Base-by-base conservation (phyloP, 1,140 invertebrate genomes). In the Protaetia brevitarsis region DNA sequence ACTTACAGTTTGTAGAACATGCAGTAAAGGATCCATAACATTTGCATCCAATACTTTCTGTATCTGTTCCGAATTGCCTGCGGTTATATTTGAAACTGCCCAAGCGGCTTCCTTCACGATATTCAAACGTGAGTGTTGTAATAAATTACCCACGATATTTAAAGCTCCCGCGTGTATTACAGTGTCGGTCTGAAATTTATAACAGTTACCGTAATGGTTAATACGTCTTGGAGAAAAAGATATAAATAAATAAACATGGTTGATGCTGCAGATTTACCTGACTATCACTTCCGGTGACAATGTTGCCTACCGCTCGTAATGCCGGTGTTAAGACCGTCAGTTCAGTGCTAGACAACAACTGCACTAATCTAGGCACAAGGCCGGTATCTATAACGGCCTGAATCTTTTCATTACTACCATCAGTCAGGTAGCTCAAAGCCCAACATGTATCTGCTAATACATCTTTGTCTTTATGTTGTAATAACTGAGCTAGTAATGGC, bases 71-170 rank as follows among this genome's bases (percentile, higher is more conserved):
- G 96, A 92, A 83, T 98, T 99, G 60, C 97, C 97, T 27, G 97
- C 97, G 68, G 97, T 99, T 30, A 99, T 96, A 80, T 99, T 99
- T 0, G 96, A 98, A 34, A 99, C 83, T 80, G 98, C 98, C 97
- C 97, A 99, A 4, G 98, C 95, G 13, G 97, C 96, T 84, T 99
- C 97, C 80, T 91, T 91, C 76, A 89, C 89, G 71, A 91, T 90
- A 75, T 90, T 91, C 66, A 77, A 41, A 26, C 72, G 70, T 26
- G 77, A 77, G 75, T 95, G 92, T 36, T 85, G 81, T 11, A 99
- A 80, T 7, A 99, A 82, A 7, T 80, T 76, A 4, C 83, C 82
- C 60, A 97, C 84, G 68, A 89, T 81, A 3, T 83, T 81, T 4
- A 99, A 81, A 63, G 88, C 93, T 8, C 90, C 92, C 59, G 87